Conservation (phyloP, 2,797 vertebrate species). For the Centropyge bicolor region DNA sequence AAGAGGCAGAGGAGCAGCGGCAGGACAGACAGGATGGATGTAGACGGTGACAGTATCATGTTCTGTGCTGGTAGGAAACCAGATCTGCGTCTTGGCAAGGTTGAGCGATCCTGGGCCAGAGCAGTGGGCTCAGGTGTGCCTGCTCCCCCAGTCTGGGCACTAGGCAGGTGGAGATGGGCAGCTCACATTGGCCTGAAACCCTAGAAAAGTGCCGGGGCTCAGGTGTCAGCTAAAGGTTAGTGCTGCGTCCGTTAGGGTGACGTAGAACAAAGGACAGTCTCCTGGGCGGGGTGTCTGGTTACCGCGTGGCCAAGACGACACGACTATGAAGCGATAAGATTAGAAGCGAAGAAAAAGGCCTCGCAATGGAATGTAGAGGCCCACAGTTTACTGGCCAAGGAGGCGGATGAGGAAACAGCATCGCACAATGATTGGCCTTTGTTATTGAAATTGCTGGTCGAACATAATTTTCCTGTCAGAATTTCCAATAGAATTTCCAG, state of each 20-base stretch:
- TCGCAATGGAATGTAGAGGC: conserved; percentile 48
- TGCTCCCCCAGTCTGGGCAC: conserved; percentile 65
- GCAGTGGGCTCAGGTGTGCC: conserved; percentile 80
- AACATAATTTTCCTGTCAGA: conserved; percentile 53
- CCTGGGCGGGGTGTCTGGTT: conserved; percentile 70
- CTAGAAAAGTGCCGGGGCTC: conserved; percentile 73
- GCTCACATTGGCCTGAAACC: conserved; percentile 82
- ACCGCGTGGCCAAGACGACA: conserved; percentile 60
- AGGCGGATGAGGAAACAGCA: not conserved
- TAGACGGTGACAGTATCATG: conserved; percentile 68
- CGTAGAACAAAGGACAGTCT: conserved; percentile 78
- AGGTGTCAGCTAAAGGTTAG: conserved; percentile 82
- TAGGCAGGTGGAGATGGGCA: conserved; percentile 65
- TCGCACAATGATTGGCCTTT: conserved; percentile 46
- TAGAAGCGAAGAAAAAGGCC: conserved; percentile 56
- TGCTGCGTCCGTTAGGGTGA: conserved; percentile 74
- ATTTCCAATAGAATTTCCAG: conserved; percentile 57
- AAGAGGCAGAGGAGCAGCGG: conserved; percentile 57
- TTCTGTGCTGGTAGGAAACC: conserved; percentile 78
- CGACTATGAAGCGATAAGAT: conserved; percentile 58
- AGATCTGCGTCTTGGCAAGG: conserved; percentile 74
- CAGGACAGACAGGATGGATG: conserved; percentile 58
- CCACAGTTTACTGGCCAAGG: conserved; percentile 7
- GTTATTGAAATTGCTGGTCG: conserved; percentile 30
- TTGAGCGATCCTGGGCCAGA: conserved; percentile 71